Percentiles rank a stretch among this genome's conserved stretches.
Conservation (phyloP, 30 jellyfish, hydroid and myxozoan species). For the Cassiopea andromeda region DNA sequence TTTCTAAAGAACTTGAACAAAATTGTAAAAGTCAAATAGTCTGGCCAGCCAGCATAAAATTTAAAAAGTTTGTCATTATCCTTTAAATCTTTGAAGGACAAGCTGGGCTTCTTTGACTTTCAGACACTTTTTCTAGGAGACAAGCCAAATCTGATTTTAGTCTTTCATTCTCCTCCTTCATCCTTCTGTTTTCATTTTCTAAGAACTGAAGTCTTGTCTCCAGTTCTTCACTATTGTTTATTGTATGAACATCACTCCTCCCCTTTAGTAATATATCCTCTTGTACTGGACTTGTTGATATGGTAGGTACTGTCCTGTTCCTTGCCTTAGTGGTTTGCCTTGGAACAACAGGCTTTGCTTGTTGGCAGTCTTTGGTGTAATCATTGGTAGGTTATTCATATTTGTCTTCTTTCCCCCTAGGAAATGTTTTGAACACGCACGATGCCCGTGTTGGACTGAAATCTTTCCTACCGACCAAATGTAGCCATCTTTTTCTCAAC, state of each 20-base stretch:
- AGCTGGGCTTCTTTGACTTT: constrained; percentile 15
- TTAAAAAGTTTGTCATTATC: constrained; percentile 27
- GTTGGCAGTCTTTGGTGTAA: too few species aligned
- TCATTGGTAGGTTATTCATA: too few species aligned
- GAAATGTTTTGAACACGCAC: too few species aligned
- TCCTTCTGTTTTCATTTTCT: constrained; percentile 11
- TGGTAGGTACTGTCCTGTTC: neutral
- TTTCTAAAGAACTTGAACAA: constrained; percentile 31
- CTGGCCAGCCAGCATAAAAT: constrained; percentile 49
- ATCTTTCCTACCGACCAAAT: too few species aligned
- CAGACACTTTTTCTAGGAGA: neutral
- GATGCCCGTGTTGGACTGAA: too few species aligned
- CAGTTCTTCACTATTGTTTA: neutral
- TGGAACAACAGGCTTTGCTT: too few species aligned
- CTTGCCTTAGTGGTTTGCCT: too few species aligned
- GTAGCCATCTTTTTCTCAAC: too few species aligned
- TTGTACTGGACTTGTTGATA: neutral
- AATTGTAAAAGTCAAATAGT: constrained; percentile 42
- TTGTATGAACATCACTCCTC: neutral
- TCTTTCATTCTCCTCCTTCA: constrained; percentile 7
- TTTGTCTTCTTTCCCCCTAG: too few species aligned
- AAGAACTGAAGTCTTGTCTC: constrained; percentile 12
- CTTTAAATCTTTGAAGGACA: neutral
- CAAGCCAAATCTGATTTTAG: constrained; percentile 2
- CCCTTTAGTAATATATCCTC: neutral